These are phyloP conservation scores for Lissonota sp. DNA, from an alignment of 2,888 invertebrate genomes.

Conservation along the genomic window DNA sequence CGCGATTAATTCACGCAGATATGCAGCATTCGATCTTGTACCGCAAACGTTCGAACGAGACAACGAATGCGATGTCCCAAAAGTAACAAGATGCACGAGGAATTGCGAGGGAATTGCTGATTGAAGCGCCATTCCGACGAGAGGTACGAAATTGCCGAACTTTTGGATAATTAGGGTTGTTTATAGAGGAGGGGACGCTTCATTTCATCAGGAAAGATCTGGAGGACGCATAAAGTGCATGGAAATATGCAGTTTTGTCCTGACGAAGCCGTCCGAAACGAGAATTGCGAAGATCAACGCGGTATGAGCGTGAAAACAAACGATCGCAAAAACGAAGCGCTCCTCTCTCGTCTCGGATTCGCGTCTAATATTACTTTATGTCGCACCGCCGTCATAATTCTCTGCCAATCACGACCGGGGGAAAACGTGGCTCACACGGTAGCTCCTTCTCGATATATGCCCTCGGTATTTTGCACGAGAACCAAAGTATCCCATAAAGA, in stretches of 20 bases:
- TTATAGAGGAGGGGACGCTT: too few relatives aligned
- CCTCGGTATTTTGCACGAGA: constrained; percentile 18
- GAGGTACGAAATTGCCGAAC: too few relatives aligned
- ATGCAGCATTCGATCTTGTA: constrained; percentile 33
- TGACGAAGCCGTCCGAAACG: neutral
- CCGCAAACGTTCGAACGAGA: neutral
- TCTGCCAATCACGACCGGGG: constrained; percentile 64
- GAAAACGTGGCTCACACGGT: constrained; percentile 13
- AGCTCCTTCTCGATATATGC: neutral
- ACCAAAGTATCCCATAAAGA: constrained; percentile 23
- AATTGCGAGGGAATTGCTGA: too few relatives aligned
- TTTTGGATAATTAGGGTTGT: too few relatives aligned
- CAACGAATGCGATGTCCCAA: constrained; percentile 21
- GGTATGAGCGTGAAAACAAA: constrained; percentile 17
- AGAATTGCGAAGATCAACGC: neutral
- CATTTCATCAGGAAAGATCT: too few relatives aligned
- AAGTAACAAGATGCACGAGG: too few relatives aligned
- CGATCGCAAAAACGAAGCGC: constrained; percentile 27
- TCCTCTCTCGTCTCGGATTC: constrained; percentile 16
- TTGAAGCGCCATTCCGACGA: too few relatives aligned
- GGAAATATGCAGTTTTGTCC: neutral
- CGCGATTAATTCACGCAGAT: constrained; percentile 54
- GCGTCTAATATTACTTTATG: constrained; percentile 66
- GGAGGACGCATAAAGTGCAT: too few relatives aligned
- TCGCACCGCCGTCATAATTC: constrained; percentile 68